Conservation (phyloP, 2,888 invertebrate species). For the Rhamphomyia laevipes region DNA sequence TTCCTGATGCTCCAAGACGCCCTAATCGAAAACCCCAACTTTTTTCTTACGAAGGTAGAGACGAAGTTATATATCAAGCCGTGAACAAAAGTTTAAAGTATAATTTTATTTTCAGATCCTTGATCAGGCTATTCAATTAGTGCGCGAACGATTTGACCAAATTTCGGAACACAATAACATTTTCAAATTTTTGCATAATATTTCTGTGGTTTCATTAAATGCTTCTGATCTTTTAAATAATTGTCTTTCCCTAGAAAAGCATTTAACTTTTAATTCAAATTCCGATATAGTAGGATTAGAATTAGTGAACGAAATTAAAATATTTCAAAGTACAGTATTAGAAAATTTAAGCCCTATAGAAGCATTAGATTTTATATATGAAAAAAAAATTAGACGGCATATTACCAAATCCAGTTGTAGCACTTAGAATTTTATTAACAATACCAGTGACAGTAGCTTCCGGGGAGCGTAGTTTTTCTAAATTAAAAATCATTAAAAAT, state of each 20-base stretch:
- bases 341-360: too few species aligned
- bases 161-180: slow-evolving; percentile 4
- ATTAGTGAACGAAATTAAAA: slow-evolving; percentile 4
- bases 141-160: too few species aligned
- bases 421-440: slow-evolving; percentile 6
- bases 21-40: slow-evolving; percentile 3
- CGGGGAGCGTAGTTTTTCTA: slow-evolving; percentile 8
- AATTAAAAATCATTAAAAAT: too few species aligned
- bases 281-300: slow-evolving; percentile 6
- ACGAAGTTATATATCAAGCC: too few species aligned
- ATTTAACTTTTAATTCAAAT: slow-evolving; percentile 1
- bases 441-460: slow-evolving; percentile 8
- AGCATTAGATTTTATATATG: too few species aligned
- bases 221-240: slow-evolving; percentile 1
- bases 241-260: slow-evolving; percentile 2
- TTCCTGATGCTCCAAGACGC: slow-evolving; percentile 1
- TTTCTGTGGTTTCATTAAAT: background rate
- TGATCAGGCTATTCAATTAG: too few species aligned
- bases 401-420: slow-evolving; percentile 5
- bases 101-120: too few species aligned
- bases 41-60: slow-evolving; percentile 6
- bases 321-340: too few species aligned
- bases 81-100: too few species aligned
- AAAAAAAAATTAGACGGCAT: too few species aligned
- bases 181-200: slow-evolving; percentile 6